phyloP scores from a whole-genome alignment of 2,113 vertebrate genomes.

The Petromus typicus region DNA sequence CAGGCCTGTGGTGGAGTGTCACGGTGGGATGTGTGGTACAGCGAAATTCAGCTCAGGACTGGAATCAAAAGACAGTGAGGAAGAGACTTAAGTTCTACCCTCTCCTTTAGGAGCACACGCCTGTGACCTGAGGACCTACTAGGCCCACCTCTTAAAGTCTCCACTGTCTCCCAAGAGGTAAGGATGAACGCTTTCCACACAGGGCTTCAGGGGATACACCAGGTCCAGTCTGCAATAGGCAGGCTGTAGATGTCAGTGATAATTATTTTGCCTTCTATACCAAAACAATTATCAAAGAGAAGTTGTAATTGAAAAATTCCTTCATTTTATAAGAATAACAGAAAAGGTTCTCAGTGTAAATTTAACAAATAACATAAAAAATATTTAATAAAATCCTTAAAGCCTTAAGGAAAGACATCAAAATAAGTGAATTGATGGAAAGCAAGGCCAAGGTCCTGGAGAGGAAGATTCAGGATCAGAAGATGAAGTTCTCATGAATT shows the following conservation, averaged over 20 bases:
- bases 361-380: background rate
- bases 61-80: background rate
- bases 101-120: too few species aligned
- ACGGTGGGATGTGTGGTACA: background rate
- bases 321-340: background rate
- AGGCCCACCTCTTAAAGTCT: background rate
- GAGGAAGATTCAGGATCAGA: background rate
- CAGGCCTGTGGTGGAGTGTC: background rate
- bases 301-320: background rate
- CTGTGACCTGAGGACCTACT: background rate
- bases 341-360: background rate
- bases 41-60: background rate
- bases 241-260: background rate
- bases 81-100: background rate
- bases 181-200: background rate
- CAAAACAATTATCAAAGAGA: background rate
- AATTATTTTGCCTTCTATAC: background rate
- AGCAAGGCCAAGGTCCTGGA: background rate
- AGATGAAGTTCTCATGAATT: background rate
- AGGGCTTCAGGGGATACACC: background rate
- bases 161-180: background rate
- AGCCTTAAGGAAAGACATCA: background rate
- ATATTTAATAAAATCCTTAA: background rate
- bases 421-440: background rate
- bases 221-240: background rate